Percentiles rank a stretch among this genome's conserved stretches.
Evolutionary conservation across 2,888 invertebrate genomes (phyloP).

Genomic region (Strigamia maritima): DNA sequence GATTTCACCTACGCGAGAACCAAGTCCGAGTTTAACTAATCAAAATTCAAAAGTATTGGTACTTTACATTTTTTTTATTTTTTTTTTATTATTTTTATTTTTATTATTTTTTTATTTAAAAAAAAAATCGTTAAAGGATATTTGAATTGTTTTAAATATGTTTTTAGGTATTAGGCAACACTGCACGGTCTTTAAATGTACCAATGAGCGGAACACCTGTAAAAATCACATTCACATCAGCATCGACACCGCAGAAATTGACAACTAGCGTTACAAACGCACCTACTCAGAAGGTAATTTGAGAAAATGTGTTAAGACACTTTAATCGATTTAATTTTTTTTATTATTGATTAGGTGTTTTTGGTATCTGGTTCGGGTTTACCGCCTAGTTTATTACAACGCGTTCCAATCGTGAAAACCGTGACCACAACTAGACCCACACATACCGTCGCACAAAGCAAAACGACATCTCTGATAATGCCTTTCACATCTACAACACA

Average conservation of each 20-base stretch:
- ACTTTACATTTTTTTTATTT: not conserved
- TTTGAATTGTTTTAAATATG: not conserved
- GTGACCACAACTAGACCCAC: constrained; percentile 40
- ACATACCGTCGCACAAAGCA: constrained; percentile 37
- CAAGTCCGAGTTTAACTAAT: not conserved
- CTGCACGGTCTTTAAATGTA: constrained; percentile 37
- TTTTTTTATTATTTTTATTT: not conserved
- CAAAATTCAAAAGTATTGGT: not conserved
- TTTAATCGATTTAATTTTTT: constrained; percentile 13
- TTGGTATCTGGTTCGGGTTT: constrained; percentile 40
- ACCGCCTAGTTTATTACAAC: constrained; percentile 41
- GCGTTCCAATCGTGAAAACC: constrained; percentile 41
- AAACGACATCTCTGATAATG: constrained; percentile 36
- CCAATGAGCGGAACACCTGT: constrained; percentile 40
- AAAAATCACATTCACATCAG: constrained; percentile 39
- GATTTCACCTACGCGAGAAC: not conserved
- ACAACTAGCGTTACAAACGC: constrained; percentile 15
- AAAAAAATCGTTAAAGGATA: not conserved
- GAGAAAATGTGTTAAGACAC: not conserved
- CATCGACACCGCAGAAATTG: constrained; percentile 5
- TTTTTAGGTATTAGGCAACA: not conserved
- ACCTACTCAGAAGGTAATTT: constrained; percentile 39
- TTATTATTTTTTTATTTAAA: not conserved
- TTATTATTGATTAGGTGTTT: constrained; percentile 40
- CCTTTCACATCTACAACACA: constrained; percentile 22